These are phyloP conservation scores for Steinernema scapterisci DNA, from an alignment of 2,888 invertebrate species.

Conservation along the genomic window DNA sequence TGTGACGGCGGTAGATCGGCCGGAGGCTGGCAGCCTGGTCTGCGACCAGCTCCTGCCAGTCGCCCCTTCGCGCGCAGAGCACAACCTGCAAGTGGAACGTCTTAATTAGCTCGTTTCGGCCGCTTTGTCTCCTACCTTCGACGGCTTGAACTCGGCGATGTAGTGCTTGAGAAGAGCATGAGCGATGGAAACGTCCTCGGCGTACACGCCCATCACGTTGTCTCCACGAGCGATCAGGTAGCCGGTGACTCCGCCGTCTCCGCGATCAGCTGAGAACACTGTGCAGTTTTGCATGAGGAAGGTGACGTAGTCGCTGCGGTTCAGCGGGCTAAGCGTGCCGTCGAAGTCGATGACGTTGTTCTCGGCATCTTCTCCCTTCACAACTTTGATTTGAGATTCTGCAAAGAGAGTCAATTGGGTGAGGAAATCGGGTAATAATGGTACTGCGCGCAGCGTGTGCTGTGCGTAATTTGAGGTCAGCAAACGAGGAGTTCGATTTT, in stretches of 20 bases:
- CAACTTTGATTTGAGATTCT: slow-evolving; percentile 9
- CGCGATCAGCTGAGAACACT: slow-evolving; percentile 35
- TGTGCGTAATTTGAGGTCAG: slow-evolving; percentile 15
- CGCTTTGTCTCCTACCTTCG: slow-evolving; percentile 41
- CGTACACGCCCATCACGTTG: slow-evolving; percentile 55
- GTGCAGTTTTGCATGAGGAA: slow-evolving; percentile 41
- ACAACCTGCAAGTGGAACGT: slow-evolving; percentile 45
- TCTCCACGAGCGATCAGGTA: slow-evolving; percentile 11
- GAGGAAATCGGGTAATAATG: slow-evolving; percentile 14
- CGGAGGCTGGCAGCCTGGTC: slow-evolving; percentile 35
- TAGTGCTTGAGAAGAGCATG: slow-evolving; percentile 55
- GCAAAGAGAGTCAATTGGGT: background rate
- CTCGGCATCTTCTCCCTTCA: slow-evolving; percentile 15
- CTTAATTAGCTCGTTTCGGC: no score
- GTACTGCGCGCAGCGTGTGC: background rate
- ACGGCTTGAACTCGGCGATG: slow-evolving; percentile 49
- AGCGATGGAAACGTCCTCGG: slow-evolving; percentile 57
- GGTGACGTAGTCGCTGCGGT: slow-evolving; percentile 45
- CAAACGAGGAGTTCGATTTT: slow-evolving; percentile 22
- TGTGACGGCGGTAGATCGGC: slow-evolving; percentile 62
- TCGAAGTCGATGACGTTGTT: slow-evolving; percentile 36
- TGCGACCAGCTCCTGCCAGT: slow-evolving; percentile 47
- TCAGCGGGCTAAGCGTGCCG: slow-evolving; percentile 53
- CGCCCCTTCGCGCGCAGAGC: slow-evolving; percentile 50
- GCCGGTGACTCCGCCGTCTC: slow-evolving; percentile 1